phyloP scores from a whole-genome alignment of 2,888 invertebrate species.

The Magallana nippona region DNA sequence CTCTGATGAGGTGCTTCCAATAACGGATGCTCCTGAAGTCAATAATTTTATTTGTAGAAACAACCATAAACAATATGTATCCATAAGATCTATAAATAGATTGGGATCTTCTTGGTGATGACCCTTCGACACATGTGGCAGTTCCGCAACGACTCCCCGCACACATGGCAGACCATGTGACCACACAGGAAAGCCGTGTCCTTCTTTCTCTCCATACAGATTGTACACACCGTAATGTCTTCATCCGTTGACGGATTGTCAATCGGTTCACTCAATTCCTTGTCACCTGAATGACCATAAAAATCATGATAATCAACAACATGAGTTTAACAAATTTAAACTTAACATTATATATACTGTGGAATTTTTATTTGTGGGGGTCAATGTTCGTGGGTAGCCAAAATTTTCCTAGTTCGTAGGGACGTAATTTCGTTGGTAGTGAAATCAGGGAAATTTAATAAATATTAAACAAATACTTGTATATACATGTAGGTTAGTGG shows the following conservation, averaged over 20 bases:
- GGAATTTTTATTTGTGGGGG: too few species aligned
- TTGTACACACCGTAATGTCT: slow-evolving; percentile 91
- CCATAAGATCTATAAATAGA: slow-evolving; percentile 75
- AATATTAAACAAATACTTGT: too few species aligned
- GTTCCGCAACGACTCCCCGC: slow-evolving; percentile 89
- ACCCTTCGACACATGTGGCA: slow-evolving; percentile 93
- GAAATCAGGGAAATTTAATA: too few species aligned
- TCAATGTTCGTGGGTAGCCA: too few species aligned
- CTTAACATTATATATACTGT: too few species aligned
- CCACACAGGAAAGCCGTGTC: slow-evolving; percentile 94
- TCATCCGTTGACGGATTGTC: slow-evolving; percentile 80
- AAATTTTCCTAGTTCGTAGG: too few species aligned
- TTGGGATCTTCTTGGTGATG: slow-evolving; percentile 87
- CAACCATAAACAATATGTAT: background rate
- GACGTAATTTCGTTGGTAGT: too few species aligned
- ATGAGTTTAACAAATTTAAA: background rate
- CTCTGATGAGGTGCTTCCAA: background rate
- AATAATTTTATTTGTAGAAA: background rate
- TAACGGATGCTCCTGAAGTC: background rate
- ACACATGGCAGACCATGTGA: slow-evolving; percentile 90
- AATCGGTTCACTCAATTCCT: slow-evolving; percentile 31
- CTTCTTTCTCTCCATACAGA: slow-evolving; percentile 91
- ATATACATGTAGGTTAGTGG: too few species aligned
- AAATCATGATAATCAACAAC: background rate
- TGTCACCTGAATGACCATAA: slow-evolving; percentile 37